Evolutionary conservation across 2,888 invertebrate genomes (phyloP).

Genomic region (Bimastos eiseni): DNA sequence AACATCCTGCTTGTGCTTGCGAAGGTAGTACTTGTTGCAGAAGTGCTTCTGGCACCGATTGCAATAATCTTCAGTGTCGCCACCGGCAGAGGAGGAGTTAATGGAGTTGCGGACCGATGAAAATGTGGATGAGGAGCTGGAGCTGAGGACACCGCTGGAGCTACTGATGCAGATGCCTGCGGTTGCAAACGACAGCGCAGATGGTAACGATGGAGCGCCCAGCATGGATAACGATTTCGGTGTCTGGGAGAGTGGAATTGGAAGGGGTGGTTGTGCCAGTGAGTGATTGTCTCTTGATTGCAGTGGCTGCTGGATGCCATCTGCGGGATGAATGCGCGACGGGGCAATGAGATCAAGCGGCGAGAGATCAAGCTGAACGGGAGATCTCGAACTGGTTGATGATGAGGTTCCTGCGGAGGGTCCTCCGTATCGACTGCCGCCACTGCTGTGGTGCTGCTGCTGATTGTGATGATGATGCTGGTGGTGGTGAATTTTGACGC

Average conservation of each 20-base stretch:
- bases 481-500: slow-evolving; percentile 8
- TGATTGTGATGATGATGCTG: not conserved
- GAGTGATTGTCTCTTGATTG: not conserved
- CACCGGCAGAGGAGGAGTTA: not conserved
- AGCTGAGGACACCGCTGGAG: not conserved
- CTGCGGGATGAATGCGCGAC: slow-evolving; percentile 23
- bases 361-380: not conserved
- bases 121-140: not conserved
- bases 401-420: not conserved
- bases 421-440: not conserved
- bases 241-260: not conserved
- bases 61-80: slow-evolving; percentile 62
- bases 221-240: not conserved
- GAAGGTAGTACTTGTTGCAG: slow-evolving; percentile 64
- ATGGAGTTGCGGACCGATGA: not conserved
- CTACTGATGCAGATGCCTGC: not conserved
- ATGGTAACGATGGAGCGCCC: not conserved
- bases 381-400: not conserved
- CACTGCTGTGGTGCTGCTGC: not conserved
- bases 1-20: slow-evolving; percentile 63
- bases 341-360: slow-evolving; percentile 3
- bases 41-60: slow-evolving; percentile 64
- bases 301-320: slow-evolving; percentile 32
- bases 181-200: slow-evolving; percentile 10
- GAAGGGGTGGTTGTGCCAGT: slow-evolving; percentile 17